Evolutionary conservation across 2,888 invertebrate species (phyloP).

Genomic region (Lagria hirta): DNA sequence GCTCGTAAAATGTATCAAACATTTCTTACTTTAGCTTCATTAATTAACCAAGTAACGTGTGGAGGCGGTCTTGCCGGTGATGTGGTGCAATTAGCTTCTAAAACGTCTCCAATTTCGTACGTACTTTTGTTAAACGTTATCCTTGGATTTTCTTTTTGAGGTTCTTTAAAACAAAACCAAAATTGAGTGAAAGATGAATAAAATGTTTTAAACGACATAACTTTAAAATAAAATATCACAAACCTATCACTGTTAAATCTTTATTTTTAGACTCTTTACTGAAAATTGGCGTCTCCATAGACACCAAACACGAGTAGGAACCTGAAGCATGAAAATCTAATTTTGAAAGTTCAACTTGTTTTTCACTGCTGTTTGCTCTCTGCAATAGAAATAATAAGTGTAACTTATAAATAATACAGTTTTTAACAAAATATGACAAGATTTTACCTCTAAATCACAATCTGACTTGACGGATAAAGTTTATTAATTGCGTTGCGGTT

Average conservation of each 20-base stretch:
- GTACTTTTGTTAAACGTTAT: slow-evolving; percentile 71
- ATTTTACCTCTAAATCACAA: too few species aligned
- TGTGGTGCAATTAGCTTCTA: slow-evolving; percentile 75
- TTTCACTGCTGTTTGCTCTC: slow-evolving; percentile 67
- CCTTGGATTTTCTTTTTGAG: slow-evolving; percentile 68
- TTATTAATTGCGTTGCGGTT: too few species aligned
- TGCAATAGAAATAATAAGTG: slow-evolving; percentile 55
- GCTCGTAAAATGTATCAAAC: too few species aligned
- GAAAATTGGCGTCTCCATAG: slow-evolving; percentile 79
- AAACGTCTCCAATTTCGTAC: slow-evolving; percentile 66
- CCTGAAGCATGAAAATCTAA: slow-evolving; percentile 79
- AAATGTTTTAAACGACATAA: too few species aligned
- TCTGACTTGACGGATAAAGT: too few species aligned
- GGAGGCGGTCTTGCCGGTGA: slow-evolving; percentile 72
- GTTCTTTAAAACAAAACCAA: slow-evolving; percentile 59
- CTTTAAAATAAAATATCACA: too few species aligned
- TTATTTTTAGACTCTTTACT: slow-evolving; percentile 77
- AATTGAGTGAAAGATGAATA: too few species aligned
- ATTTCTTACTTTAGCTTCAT: slow-evolving; percentile 68
- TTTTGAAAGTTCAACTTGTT: slow-evolving; percentile 70
- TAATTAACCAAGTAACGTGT: slow-evolving; percentile 77
- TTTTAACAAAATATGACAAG: too few species aligned
- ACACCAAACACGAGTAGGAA: slow-evolving; percentile 79
- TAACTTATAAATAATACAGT: too few species aligned
- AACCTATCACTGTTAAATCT: slow-evolving; percentile 78